These are phyloP conservation scores for Strix occidentalis DNA, from an alignment of 2,797 vertebrate genomes.

Conservation along the genomic window DNA sequence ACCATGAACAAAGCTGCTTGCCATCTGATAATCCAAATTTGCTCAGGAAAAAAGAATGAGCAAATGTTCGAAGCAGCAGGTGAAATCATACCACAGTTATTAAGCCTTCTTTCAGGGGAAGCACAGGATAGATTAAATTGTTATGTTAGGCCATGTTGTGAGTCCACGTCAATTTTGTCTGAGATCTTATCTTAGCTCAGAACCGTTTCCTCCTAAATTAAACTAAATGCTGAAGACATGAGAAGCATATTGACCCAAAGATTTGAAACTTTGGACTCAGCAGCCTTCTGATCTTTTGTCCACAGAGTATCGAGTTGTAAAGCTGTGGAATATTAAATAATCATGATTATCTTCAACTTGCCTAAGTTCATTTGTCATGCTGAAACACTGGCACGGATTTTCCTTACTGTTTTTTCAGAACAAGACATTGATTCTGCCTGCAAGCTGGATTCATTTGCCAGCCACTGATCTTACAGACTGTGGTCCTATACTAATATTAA, in stretches of 20 bases:
- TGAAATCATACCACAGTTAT: slow-evolving; percentile 60
- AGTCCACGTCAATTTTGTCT: slow-evolving; percentile 54
- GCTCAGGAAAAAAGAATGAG: slow-evolving; percentile 50
- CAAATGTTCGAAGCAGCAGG: slow-evolving; percentile 58
- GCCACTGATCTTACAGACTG: background rate
- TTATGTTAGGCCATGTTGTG: slow-evolving; percentile 65
- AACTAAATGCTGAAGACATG: slow-evolving; percentile 56
- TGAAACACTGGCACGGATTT: background rate
- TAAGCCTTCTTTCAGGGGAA: slow-evolving; percentile 54
- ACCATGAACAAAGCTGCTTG: slow-evolving; percentile 26
- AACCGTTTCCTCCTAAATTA: slow-evolving; percentile 64
- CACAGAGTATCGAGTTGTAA: slow-evolving; percentile 33
- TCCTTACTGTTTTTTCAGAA: background rate
- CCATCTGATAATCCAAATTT: slow-evolving; percentile 62
- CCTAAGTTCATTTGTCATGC: slow-evolving; percentile 45
- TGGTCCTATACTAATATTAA: background rate
- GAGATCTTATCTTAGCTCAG: slow-evolving; percentile 63
- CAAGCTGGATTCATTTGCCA: background rate
- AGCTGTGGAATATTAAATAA: slow-evolving; percentile 65
- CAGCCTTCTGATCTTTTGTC: slow-evolving; percentile 52
- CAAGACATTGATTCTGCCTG: background rate
- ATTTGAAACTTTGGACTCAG: slow-evolving; percentile 42
- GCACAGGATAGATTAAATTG: slow-evolving; percentile 63
- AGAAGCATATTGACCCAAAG: slow-evolving; percentile 59
- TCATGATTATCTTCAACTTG: slow-evolving; percentile 60